These are phyloP conservation scores for Eunapius fragilis DNA, from an alignment of 37 sponge, comb jelly and placozoan genomes.

Conservation along the genomic window DNA sequence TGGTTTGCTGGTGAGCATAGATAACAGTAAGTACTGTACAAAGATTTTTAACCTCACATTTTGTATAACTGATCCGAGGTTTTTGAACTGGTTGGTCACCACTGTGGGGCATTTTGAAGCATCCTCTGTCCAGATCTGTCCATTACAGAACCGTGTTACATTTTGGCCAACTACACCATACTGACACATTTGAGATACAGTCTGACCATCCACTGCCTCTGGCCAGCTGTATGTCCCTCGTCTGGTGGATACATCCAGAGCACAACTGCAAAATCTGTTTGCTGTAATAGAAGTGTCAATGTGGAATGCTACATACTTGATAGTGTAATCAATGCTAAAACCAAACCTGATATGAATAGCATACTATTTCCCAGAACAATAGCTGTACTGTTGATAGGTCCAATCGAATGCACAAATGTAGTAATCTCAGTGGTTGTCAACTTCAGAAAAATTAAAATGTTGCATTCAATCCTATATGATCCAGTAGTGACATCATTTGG, in stretches of 20 bases:
- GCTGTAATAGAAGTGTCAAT: neutral
- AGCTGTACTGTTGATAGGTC: neutral
- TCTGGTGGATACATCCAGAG: neutral
- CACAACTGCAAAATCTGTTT: constrained; percentile 36
- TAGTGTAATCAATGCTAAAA: neutral
- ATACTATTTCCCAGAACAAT: neutral
- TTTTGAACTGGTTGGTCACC: neutral
- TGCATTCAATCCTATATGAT: neutral
- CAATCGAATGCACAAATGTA: neutral
- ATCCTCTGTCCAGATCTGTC: neutral
- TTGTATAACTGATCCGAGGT: neutral
- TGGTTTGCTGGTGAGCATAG: neutral
- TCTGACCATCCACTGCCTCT: constrained; percentile 6
- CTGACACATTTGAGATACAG: neutral
- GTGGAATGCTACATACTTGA: too few relatives aligned
- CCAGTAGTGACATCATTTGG: neutral
- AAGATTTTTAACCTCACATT: neutral
- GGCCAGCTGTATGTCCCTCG: constrained; percentile 35
- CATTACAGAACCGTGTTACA: neutral
- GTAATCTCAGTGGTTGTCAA: neutral
- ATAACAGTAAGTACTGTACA: neutral
- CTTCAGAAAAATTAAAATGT: neutral
- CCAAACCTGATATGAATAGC: neutral
- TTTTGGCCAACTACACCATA: neutral
- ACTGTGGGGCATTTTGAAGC: constrained; percentile 11